Evolutionary conservation across 2,888 invertebrate species (phyloP), one percentile per base, ranked within the genome.

Genomic region (Drosophila suboccidentalis): DNA sequence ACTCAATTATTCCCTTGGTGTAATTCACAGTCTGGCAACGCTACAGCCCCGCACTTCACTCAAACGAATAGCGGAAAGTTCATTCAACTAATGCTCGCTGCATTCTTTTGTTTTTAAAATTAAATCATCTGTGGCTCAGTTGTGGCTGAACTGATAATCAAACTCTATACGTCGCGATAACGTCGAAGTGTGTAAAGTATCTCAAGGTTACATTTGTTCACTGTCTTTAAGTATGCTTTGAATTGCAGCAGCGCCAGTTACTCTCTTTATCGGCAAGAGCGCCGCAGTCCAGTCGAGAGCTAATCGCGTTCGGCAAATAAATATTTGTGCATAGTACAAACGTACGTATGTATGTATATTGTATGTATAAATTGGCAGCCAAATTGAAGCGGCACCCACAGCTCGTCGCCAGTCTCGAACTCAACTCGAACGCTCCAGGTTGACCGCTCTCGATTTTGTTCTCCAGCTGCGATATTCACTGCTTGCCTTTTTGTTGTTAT

Each of bases 191-290:
- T 64, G 17, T 57, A 71, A 82, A 71, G 78, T 81, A 81, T 69
- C 57, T 89, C 85, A 83, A 87, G 87, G 89, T 69, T 85, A 55
- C 8, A 54, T 46, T 34, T 44, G 34, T 26, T 26, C 47, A 47
- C 29, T 22, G 26, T 36, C 13, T 9, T 53, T 43, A 55, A 41
- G 32, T 43, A 44, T 57, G 57, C 3, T 57, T 57, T 15, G 13
- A 13, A 26, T 47, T 58, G 58, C 46, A 46, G 47, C 44, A 47
- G 26, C 17, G 50, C 19, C 13, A 51, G 19, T 54, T 36, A 15
- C 58, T 54, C 50, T 73, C 87, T 86, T 80, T 69, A 73, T 72
- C 68, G 61, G 15, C 43, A 62, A 66, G 82, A 79, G 69, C 38
- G 34, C 17, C 36, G 32, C 36, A 13, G 26, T 29, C 51, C 49